Evolutionary conservation across 2,888 invertebrate species (phyloP).

Genomic region (Phlogophora meticulosa): DNA sequence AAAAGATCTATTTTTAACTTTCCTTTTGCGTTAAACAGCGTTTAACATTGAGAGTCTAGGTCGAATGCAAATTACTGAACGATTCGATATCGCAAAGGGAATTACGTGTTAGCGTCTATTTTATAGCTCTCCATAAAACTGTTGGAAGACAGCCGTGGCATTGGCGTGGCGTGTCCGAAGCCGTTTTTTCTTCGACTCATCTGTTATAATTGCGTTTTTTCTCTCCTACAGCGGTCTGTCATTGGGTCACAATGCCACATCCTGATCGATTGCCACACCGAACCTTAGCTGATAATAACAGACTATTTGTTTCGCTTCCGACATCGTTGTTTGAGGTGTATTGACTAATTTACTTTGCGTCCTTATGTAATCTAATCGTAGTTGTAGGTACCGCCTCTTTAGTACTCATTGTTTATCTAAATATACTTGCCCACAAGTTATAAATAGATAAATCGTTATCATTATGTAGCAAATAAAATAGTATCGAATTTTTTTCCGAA

Average conservation of each 20-base stretch:
- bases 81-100: slow-evolving; percentile 59
- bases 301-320: slow-evolving; percentile 67
- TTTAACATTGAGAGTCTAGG: slow-evolving; percentile 70
- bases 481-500: background rate
- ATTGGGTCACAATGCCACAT: slow-evolving; percentile 69
- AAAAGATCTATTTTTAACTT: slow-evolving; percentile 63
- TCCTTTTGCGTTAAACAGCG: slow-evolving; percentile 60
- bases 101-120: slow-evolving; percentile 59
- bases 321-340: slow-evolving; percentile 56
- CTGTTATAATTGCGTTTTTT: slow-evolving; percentile 73
- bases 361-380: slow-evolving; percentile 41
- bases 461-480: background rate
- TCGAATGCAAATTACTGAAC: slow-evolving; percentile 69
- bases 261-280: slow-evolving; percentile 76
- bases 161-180: slow-evolving; percentile 72
- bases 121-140: slow-evolving; percentile 69
- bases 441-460: slow-evolving; percentile 4
- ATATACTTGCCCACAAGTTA: background rate
- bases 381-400: slow-evolving; percentile 9
- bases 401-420: slow-evolving; percentile 18
- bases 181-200: slow-evolving; percentile 65
- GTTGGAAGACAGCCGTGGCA: slow-evolving; percentile 69
- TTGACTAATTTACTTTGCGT: slow-evolving; percentile 45
- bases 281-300: slow-evolving; percentile 62
- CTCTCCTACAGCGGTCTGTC: slow-evolving; percentile 57